Conservation (phyloP, 2,797 vertebrate genomes). For the Sebastes itinus region DNA sequence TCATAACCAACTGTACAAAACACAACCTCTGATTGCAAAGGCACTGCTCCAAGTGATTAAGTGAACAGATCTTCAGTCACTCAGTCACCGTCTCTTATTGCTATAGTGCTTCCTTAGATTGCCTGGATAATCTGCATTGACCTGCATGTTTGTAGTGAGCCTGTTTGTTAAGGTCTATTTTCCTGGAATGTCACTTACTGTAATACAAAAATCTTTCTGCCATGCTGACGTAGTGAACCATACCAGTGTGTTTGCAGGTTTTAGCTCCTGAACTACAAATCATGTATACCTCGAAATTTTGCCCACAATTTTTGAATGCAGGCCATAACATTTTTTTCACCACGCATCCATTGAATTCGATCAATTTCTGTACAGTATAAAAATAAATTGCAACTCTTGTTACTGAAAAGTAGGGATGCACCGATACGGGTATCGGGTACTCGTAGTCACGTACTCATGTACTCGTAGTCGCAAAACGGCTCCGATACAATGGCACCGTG, state of each 20-base stretch:
- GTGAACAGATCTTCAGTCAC: neutral
- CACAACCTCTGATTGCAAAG: neutral
- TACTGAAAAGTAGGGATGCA: neutral
- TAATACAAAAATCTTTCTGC: slow-evolving; percentile 47
- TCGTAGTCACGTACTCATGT: too few species aligned
- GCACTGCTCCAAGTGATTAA: neutral
- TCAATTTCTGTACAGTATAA: neutral
- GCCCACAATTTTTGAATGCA: neutral
- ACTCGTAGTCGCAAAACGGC: too few species aligned
- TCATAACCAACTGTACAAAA: neutral
- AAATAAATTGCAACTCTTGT: neutral
- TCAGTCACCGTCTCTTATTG: slow-evolving; percentile 58
- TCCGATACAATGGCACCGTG: too few species aligned
- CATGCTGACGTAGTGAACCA: slow-evolving; percentile 42
- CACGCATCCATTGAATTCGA: neutral
- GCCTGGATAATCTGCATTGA: slow-evolving; percentile 77
- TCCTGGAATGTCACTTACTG: slow-evolving; percentile 8
- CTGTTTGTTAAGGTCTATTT: slow-evolving; percentile 22
- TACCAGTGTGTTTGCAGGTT: slow-evolving; percentile 12
- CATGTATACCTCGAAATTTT: neutral
- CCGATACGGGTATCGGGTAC: too few species aligned
- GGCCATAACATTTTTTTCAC: neutral
- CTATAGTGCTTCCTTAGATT: slow-evolving; percentile 79
- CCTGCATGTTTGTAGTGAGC: slow-evolving; percentile 71
- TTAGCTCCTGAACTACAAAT: slow-evolving; percentile 6